phyloP scores from a whole-genome alignment of 2,113 vertebrate species.

The Heterocephalus glaber region DNA sequence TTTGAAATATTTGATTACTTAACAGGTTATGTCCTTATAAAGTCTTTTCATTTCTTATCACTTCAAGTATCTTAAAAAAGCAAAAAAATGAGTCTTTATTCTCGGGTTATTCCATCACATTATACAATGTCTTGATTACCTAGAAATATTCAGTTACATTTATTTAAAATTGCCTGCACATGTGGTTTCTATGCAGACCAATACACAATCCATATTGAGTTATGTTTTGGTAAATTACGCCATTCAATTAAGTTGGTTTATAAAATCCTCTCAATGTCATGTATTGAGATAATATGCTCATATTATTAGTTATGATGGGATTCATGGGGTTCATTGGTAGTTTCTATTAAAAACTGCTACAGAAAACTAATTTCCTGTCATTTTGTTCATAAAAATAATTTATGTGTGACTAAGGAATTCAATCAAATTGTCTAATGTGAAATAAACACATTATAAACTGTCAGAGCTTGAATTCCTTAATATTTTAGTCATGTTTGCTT shows the following conservation, averaged over 20 bases:
- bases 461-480: background rate
- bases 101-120: background rate
- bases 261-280: background rate
- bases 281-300: background rate
- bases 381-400: background rate
- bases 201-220: background rate
- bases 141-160: background rate
- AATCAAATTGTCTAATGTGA: background rate
- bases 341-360: background rate
- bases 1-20: conserved; percentile 26
- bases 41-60: conserved; percentile 27
- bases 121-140: background rate
- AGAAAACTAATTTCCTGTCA: background rate
- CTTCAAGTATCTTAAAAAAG: background rate
- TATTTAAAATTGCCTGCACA: background rate
- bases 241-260: background rate
- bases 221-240: background rate
- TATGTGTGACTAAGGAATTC: background rate
- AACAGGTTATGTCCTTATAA: background rate
- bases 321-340: background rate
- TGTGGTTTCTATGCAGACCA: background rate
- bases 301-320: background rate
- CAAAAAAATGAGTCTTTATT: conserved; percentile 1
- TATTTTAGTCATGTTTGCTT: background rate
- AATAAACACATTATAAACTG: background rate